Conservation (phyloP, 2,113 vertebrate species). For the Laticauda colubrina region DNA sequence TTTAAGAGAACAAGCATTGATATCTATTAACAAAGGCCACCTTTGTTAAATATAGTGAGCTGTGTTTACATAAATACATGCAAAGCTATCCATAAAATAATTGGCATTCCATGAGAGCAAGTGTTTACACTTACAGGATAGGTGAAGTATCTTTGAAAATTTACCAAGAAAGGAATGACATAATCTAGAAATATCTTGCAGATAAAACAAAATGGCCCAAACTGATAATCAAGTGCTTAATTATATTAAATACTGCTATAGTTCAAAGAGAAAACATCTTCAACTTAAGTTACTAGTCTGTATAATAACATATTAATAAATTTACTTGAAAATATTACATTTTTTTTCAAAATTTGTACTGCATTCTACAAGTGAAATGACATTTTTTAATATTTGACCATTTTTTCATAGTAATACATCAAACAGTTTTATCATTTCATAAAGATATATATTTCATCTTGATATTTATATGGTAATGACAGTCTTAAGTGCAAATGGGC, state of each 20-base stretch:
- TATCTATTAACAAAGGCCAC: not conserved
- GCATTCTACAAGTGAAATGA: not conserved
- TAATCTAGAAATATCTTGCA: not conserved
- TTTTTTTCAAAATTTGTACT: not conserved
- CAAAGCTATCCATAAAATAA: not conserved
- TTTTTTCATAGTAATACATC: slow-evolving; percentile 12
- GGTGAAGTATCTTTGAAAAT: not conserved
- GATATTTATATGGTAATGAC: not conserved
- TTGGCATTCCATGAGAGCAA: not conserved
- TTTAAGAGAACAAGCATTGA: not conserved
- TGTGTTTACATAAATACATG: not conserved
- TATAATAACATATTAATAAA: not conserved
- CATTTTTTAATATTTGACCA: not conserved
- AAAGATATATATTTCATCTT: not conserved
- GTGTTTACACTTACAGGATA: not conserved
- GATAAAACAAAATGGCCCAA: not conserved
- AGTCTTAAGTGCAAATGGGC: slow-evolving; percentile 13
- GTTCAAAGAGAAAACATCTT: not conserved
- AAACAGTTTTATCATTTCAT: not conserved
- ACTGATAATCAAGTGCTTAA: not conserved
- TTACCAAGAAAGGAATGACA: not conserved
- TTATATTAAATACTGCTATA: slow-evolving; percentile 18
- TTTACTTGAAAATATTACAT: slow-evolving; percentile 2
- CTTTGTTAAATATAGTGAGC: not conserved
- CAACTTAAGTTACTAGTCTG: not conserved